Evolutionary conservation across 2,113 vertebrate genomes (phyloP).

Genomic region (Gymnarchus niloticus): DNA sequence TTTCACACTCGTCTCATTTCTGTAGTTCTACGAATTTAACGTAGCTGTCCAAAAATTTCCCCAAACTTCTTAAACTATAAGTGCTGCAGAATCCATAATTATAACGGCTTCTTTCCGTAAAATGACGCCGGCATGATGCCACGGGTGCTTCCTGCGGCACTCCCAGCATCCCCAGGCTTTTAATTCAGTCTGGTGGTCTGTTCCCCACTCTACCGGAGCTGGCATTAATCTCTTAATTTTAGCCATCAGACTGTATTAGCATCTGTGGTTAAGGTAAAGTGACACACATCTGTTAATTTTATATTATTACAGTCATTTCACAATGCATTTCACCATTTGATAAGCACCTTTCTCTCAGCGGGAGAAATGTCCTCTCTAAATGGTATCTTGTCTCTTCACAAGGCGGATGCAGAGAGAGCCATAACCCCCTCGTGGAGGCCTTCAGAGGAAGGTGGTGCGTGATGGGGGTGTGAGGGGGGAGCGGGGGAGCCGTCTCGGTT

Average conservation of each 20-base stretch:
- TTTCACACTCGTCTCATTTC: not conserved
- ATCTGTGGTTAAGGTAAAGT: not conserved
- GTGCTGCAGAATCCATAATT: not conserved
- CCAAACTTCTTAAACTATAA: not conserved
- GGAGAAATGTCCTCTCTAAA: constrained; percentile 25
- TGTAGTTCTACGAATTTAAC: not conserved
- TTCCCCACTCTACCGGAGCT: not conserved
- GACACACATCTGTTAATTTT: constrained; percentile 4
- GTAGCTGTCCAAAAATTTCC: not conserved
- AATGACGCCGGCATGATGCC: not conserved
- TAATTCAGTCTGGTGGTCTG: not conserved
- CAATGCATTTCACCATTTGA: constrained; percentile 47
- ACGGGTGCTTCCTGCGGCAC: not conserved
- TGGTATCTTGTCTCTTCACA: constrained; percentile 56
- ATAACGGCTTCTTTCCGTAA: not conserved
- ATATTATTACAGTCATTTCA: constrained; percentile 14
- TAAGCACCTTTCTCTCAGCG: constrained; percentile 10
- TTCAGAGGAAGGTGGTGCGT: constrained; percentile 23
- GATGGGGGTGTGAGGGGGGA: not conserved
- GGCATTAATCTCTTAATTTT: not conserved
- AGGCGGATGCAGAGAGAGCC: constrained; percentile 51
- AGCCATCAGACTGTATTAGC: not conserved
- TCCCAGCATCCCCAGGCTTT: not conserved
- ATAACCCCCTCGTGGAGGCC: constrained; percentile 45
- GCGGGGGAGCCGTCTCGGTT: constrained; percentile 25